Evolutionary conservation across 2,888 invertebrate genomes (phyloP).

Genomic region (Axea sp.): DNA sequence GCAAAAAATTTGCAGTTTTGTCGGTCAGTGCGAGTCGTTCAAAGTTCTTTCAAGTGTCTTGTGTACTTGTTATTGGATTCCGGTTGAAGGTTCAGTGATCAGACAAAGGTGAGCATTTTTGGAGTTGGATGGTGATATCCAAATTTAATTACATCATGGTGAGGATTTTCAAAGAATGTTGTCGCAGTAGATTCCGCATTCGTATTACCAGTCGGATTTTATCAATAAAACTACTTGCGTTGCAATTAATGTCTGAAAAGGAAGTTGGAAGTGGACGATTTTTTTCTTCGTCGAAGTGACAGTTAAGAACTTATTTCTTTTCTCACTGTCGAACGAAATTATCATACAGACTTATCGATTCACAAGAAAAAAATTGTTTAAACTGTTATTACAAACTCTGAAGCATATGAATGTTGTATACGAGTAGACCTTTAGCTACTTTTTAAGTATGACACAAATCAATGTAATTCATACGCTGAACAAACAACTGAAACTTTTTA

Average conservation of each 20-base stretch:
- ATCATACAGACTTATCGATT: constrained; percentile 26
- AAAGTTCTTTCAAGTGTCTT: constrained; percentile 2
- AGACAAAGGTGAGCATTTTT: background rate
- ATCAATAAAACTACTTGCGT: no score
- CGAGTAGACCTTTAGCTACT: background rate
- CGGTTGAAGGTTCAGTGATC: background rate
- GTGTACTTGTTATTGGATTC: constrained; percentile 7
- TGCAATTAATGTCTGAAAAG: no score
- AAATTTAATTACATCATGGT: background rate
- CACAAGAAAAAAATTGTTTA: background rate
- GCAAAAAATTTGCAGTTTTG: background rate
- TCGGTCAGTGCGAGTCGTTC: background rate
- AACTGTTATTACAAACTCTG: constrained; percentile 18
- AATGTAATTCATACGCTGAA: constrained; percentile 10
- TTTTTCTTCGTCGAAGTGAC: constrained; percentile 1
- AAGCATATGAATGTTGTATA: constrained; percentile 9
- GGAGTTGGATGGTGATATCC: no score
- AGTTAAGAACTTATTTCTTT: background rate
- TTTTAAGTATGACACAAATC: constrained; percentile 1
- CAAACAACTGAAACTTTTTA: background rate
- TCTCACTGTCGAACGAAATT: background rate
- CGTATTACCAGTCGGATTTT: no score
- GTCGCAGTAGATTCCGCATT: no score
- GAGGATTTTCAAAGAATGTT: background rate
- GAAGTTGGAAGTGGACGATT: background rate